Evolutionary conservation across 2,797 vertebrate genomes (phyloP), one percentile per base, ranked within the genome.

Genomic region (Hydrocynus forskahlii): DNA sequence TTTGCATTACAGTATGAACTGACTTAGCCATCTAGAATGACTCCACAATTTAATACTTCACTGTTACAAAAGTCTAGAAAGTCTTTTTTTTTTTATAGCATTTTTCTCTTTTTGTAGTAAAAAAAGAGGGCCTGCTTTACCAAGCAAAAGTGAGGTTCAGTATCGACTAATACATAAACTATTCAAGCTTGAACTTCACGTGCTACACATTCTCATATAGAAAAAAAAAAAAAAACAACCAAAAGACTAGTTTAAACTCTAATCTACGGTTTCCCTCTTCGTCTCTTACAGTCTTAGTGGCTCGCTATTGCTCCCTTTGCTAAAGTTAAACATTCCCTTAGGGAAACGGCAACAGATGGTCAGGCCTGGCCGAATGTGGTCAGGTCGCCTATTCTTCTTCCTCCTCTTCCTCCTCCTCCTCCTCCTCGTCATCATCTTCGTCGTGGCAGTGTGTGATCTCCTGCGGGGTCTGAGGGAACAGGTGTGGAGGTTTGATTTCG

Each of bases 401-500:
- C 54, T 84, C 68, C 19, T 84, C 62, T 1, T 70, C 60, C 0
- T 95, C 94, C 0, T 96, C 95, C 0, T 97, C 96, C 55, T 97
- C 97, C 12, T 97, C 96, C 25, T 98, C 97, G 3, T 99, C 97
- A 0, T 99, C 97, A 59, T 99, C 97, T 89, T 99, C 97, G 7
- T 99, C 97, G 0, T 99, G 97, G 93, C 97, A 99, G 88, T 99
- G 97, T 74, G 97, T 99, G 86, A 99, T 99, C 93, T 99, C 97
- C 91, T 97, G 96, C 25, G 97, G 97, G 7, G 96, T 91, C 88
- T 96, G 94, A 35, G 97, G 97, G 89, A 98, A 99, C 86, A 99
- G 96, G 88, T 98, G 97, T 62, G 97, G 96, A 0, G 97, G 97
- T 90, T 97, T 96, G 90, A 99, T 97, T 91, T 99, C 97, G 0